Conservation (phyloP, 2,888 invertebrate species). For the Hesperia comma region DNA sequence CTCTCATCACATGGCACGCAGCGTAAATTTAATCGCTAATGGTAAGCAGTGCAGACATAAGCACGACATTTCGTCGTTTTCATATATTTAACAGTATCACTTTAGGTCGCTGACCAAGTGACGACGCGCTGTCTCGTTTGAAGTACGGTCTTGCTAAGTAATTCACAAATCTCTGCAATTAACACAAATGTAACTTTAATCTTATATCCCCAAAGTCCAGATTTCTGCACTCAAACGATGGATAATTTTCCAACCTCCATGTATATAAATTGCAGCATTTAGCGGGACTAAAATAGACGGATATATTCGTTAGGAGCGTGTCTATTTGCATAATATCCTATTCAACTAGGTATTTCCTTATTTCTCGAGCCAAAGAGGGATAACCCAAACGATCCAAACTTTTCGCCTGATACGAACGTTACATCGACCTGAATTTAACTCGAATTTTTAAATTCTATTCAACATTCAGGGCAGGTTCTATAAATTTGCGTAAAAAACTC, state of each 20-base stretch:
- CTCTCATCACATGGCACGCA: background rate
- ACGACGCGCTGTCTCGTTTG: constrained; percentile 57
- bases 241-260: constrained; percentile 49
- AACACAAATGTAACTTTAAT: constrained; percentile 37
- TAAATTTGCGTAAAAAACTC: background rate
- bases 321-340: constrained; percentile 63
- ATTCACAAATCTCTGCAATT: constrained; percentile 33
- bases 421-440: background rate
- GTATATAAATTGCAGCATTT: constrained; percentile 58
- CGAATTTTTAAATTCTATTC: background rate
- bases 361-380: constrained; percentile 17
- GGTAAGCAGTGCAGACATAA: constrained; percentile 23
- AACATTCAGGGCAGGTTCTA: background rate
- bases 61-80: constrained; percentile 35
- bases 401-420: constrained; percentile 3
- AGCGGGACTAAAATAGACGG: constrained; percentile 57
- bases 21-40: constrained; percentile 17
- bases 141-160: constrained; percentile 42
- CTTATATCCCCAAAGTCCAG: constrained; percentile 23
- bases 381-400: constrained; percentile 9
- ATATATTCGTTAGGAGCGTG: constrained; percentile 58
- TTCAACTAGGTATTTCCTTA: constrained; percentile 47
- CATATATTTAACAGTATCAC: constrained; percentile 44
- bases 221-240: constrained; percentile 37
- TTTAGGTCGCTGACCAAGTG: constrained; percentile 49